Evolutionary conservation across 1,140 invertebrate species (phyloP), one percentile per base, ranked within the genome.

Genomic region (Dendrolimus punctatus): DNA sequence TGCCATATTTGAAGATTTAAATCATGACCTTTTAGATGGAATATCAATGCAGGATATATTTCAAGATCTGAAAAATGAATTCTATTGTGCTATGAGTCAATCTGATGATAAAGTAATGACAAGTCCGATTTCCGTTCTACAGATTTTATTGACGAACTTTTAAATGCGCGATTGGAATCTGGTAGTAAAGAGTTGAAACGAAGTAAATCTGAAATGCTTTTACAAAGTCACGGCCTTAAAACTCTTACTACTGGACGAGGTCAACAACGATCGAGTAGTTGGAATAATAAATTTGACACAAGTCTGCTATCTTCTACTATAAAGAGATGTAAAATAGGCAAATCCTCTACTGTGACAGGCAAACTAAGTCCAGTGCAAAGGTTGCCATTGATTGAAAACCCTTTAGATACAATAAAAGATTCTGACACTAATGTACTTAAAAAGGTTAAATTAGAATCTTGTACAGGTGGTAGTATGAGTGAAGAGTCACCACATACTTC

Each of bases 1-100:
- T 74, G 93, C 93, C 8, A 95, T 95, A 71, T 93, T 95, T 63
- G 92, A 95, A 86, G 94, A 95, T 73, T 70, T 95, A 9, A 94
- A 94, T 41, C 92, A 94, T 64, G 94, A 95, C 68, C 75, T 95
- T 39, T 79, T 95, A 6, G 93, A 95, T 68, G 93, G 93, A 10
- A 94, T 95, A 70, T 95, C 93, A 4, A 94, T 95, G 91, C 92
- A 95, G 80, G 91, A 92, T 60, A 92, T 92, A 54, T 92, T 93
- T 70, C 91, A 91, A 6, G 90, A 91, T 70, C 71, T 90, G 6
- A 92, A 91, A 65, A 90, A 81, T 58, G 89, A 91, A 59, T 87
- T 88, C 37, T 90, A 89, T 60, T 87, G 88, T 38, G 55, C 85
- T 80, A 59, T 88, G 73, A 66, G 85, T 83, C 88, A 76, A 78